phyloP scores from a whole-genome alignment of 2,888 invertebrate species.

The Troglohyphantes excavatus region DNA sequence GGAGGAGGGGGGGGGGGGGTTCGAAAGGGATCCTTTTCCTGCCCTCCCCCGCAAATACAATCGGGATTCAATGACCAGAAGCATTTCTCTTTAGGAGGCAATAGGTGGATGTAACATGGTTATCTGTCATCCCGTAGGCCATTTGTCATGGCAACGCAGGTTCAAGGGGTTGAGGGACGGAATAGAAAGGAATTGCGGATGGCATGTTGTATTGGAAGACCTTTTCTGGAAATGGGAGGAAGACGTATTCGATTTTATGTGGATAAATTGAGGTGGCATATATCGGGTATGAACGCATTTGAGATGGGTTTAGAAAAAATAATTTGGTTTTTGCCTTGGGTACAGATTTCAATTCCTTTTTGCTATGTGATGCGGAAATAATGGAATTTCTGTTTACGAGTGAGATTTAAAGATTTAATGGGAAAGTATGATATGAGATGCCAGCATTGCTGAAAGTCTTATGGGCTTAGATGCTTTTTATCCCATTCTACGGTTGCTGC shows the following conservation, averaged over 20 bases:
- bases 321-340: no score
- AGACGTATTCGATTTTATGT: neutral
- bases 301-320: no score
- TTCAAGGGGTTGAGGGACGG: neutral
- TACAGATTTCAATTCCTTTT: no score
- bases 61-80: constrained; percentile 62
- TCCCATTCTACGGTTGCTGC: no score
- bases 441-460: no score
- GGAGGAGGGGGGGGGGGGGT: neutral
- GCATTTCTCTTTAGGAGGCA: constrained; percentile 62
- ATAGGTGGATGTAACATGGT: constrained; percentile 61
- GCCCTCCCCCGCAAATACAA: neutral
- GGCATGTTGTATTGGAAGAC: neutral
- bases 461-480: no score
- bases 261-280: neutral
- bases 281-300: neutral
- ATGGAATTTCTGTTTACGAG: no score
- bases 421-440: no score
- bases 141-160: constrained; percentile 71
- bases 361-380: no score
- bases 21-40: neutral
- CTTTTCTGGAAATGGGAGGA: neutral
- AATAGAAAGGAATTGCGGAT: neutral
- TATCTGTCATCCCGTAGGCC: constrained; percentile 58
- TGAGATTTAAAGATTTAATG: no score